Evolutionary conservation across 2,113 vertebrate species (phyloP).

Genomic region (Chascanopsetta lugubris): DNA sequence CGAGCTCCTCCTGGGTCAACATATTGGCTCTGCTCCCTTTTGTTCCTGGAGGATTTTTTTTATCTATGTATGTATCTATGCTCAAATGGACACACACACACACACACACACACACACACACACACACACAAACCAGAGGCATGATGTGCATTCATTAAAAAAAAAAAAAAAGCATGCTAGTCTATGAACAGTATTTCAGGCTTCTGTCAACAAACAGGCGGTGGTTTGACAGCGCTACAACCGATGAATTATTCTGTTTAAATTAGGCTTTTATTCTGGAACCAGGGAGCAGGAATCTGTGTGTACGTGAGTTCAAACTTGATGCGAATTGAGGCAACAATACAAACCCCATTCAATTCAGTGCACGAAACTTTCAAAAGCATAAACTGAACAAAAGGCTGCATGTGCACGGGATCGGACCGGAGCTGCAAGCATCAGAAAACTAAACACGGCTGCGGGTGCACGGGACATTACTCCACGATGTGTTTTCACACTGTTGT

Average conservation of each 20-base stretch:
- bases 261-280: slow-evolving; percentile 40
- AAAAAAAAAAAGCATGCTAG: slow-evolving; percentile 23
- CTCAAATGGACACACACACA: not conserved
- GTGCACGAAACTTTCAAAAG: slow-evolving; percentile 15
- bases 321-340: slow-evolving; percentile 27
- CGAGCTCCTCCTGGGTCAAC: slow-evolving; percentile 5
- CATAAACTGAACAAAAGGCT: slow-evolving; percentile 15
- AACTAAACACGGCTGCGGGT: too few species aligned
- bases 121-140: not conserved
- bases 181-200: slow-evolving; percentile 29
- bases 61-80: not conserved
- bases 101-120: not conserved
- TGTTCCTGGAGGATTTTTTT: not conserved
- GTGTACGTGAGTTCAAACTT: not conserved
- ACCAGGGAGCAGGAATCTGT: slow-evolving; percentile 9
- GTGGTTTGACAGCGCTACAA: slow-evolving; percentile 34
- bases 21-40: not conserved
- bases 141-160: slow-evolving; percentile 10
- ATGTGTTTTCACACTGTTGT: not conserved
- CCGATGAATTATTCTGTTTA: slow-evolving; percentile 68
- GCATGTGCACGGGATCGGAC: too few species aligned
- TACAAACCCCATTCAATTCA: slow-evolving; percentile 17
- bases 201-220: slow-evolving; percentile 43
- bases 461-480: too few species aligned
- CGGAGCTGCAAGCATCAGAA: too few species aligned